These are phyloP conservation scores for Protodeltote pygarga DNA, from an alignment of 2,888 invertebrate genomes.

Conservation along the genomic window DNA sequence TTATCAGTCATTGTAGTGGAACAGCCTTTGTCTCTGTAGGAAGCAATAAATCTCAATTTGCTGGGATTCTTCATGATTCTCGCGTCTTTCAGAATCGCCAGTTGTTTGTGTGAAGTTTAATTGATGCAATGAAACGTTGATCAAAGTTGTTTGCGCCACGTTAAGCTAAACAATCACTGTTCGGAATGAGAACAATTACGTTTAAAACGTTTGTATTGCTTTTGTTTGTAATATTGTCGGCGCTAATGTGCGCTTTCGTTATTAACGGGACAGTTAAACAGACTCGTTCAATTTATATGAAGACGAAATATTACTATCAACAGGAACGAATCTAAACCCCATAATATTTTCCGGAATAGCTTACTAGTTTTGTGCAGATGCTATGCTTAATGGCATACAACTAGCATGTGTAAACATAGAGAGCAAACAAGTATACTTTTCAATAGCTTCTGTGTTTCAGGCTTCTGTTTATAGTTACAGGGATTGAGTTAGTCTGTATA, in stretches of 20 bases:
- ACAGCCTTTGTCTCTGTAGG: conserved; percentile 41
- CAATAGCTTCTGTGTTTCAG: too few species aligned
- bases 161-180: conserved; percentile 23
- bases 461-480: too few species aligned
- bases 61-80: conserved; percentile 39
- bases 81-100: conserved; percentile 31
- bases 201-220: conserved; percentile 17
- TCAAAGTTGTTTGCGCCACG: conserved; percentile 36
- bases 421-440: too few species aligned
- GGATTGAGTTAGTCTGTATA: too few species aligned
- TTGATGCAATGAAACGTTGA: conserved; percentile 47
- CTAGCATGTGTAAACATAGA: too few species aligned
- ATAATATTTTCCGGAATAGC: too few species aligned
- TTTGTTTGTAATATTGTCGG: conserved; percentile 31
- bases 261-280: conserved; percentile 55
- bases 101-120: conserved; percentile 50
- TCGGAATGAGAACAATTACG: conserved; percentile 26
- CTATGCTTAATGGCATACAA: too few species aligned
- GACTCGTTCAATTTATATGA: too few species aligned
- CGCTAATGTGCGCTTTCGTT: conserved; percentile 31
- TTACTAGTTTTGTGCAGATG: too few species aligned
- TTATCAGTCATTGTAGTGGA: conserved; percentile 28
- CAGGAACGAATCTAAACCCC: too few species aligned
- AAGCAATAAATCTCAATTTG: conserved; percentile 48
- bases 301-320: too few species aligned